Conservation (phyloP, 37 sponge, comb jelly and placozoan genomes). For the Haliclona indistincta region DNA sequence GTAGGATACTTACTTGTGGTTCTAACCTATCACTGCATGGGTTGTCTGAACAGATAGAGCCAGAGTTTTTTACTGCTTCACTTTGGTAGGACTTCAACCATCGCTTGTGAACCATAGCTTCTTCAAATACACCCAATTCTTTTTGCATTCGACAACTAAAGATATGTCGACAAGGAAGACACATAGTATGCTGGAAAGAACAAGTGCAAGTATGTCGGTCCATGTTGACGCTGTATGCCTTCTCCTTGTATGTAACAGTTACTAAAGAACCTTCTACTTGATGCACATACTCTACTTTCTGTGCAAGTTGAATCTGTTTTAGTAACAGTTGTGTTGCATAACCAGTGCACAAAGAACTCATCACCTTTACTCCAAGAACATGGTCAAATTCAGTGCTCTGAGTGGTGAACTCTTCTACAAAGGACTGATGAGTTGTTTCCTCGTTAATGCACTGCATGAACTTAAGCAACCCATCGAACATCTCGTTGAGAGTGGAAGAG, state of each 20-base stretch:
- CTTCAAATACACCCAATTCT: neutral
- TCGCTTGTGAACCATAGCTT: neutral
- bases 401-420: slow-evolving; percentile 13
- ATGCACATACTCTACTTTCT: neutral
- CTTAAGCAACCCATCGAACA: slow-evolving; percentile 7
- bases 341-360: neutral
- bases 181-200: neutral
- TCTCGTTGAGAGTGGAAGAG: slow-evolving; percentile 8
- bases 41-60: too few species aligned
- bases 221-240: neutral
- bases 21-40: too few species aligned
- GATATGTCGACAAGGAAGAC: neutral
- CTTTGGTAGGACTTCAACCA: slow-evolving; percentile 1
- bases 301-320: neutral
- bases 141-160: neutral
- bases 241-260: neutral
- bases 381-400: neutral
- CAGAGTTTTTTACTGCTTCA: too few species aligned
- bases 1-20: too few species aligned
- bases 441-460: neutral
- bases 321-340: neutral
- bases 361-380: neutral
- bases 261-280: neutral
- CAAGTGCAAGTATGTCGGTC: neutral
- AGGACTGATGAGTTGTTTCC: neutral